Conservation (phyloP, 2,888 invertebrate genomes). For the Linnaemya vulpina region DNA sequence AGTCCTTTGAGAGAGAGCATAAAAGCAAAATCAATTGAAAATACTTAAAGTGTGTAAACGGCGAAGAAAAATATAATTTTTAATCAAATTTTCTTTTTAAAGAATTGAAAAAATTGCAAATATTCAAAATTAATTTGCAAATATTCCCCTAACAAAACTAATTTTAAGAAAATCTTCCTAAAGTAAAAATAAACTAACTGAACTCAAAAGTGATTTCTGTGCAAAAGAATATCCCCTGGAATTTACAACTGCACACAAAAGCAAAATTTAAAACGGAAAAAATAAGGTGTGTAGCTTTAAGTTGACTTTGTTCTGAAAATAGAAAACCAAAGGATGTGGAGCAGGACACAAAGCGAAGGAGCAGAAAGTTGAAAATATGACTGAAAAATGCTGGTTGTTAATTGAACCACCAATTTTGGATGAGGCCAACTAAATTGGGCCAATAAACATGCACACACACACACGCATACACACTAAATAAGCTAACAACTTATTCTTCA, state of each 20-base stretch:
- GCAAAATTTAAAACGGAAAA: conserved; percentile 42
- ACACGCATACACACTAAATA: conserved; percentile 11
- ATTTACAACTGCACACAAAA: conserved; percentile 6
- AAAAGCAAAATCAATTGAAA: conserved; percentile 67
- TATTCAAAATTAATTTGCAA: conserved; percentile 8
- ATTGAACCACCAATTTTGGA: conserved; percentile 52
- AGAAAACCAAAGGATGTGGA: conserved; percentile 17
- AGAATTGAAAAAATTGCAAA: not conserved
- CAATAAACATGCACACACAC: not conserved
- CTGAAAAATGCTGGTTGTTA: conserved; percentile 62
- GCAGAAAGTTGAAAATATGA: conserved; percentile 48
- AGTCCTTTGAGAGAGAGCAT: conserved; percentile 69
- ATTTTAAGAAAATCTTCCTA: not conserved
- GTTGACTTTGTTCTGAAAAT: not conserved
- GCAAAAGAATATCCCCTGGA: not conserved
- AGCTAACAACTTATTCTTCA: conserved; percentile 1
- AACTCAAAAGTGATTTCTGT: not conserved
- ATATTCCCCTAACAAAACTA: not conserved
- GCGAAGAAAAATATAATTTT: conserved; percentile 38
- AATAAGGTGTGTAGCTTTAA: conserved; percentile 64
- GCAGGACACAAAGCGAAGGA: not conserved
- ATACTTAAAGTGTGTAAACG: conserved; percentile 59
- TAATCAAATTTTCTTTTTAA: conserved; percentile 15
- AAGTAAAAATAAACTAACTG: not conserved
- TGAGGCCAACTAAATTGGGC: conserved; percentile 35